A percentile compares a stretch with the other conserved stretches of the same genome.
These are phyloP conservation scores for Micropoecilia bifurca DNA, from an alignment of 2,797 vertebrate species.

Conservation along the genomic window DNA sequence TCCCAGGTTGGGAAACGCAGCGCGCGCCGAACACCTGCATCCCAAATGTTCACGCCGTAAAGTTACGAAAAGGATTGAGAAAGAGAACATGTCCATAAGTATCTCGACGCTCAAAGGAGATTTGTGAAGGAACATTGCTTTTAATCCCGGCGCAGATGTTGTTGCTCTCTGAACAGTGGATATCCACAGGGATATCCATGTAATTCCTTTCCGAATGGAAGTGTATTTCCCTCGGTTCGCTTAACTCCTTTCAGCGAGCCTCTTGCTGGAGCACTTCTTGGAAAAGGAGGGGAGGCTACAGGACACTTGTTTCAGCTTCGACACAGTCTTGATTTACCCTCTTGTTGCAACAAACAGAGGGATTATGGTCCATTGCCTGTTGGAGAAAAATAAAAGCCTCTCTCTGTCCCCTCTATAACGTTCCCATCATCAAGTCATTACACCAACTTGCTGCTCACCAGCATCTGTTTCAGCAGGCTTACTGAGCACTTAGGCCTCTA, in stretches of 20 bases:
- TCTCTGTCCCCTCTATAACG: slow-evolving; percentile 47
- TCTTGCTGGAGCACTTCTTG: slow-evolving; percentile 40
- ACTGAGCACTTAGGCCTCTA: slow-evolving; percentile 35
- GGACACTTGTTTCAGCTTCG: slow-evolving; percentile 33
- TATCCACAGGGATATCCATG: slow-evolving; percentile 49
- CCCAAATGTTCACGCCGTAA: slow-evolving; percentile 14
- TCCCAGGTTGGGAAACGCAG: slow-evolving; percentile 23
- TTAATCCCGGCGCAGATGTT: slow-evolving; percentile 58
- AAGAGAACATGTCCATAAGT: slow-evolving; percentile 15
- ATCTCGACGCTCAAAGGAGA: slow-evolving; percentile 37
- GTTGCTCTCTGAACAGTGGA: slow-evolving; percentile 45
- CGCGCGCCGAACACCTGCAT: not conserved
- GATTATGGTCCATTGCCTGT: slow-evolving; percentile 54
- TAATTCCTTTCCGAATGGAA: slow-evolving; percentile 51
- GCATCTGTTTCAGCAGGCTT: slow-evolving; percentile 29
- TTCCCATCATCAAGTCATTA: slow-evolving; percentile 52
- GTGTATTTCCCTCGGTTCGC: slow-evolving; percentile 42
- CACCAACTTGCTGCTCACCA: slow-evolving; percentile 25
- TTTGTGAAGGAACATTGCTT: slow-evolving; percentile 54
- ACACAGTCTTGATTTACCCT: slow-evolving; percentile 35
- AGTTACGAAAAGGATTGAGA: slow-evolving; percentile 6
- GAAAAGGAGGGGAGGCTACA: slow-evolving; percentile 10
- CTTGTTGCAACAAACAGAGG: slow-evolving; percentile 61
- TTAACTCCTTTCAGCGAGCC: slow-evolving; percentile 30
- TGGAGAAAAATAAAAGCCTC: slow-evolving; percentile 40